These are phyloP conservation scores for Mustela erminea DNA, from an alignment of 2,797 vertebrate genomes.

Conservation along the genomic window DNA sequence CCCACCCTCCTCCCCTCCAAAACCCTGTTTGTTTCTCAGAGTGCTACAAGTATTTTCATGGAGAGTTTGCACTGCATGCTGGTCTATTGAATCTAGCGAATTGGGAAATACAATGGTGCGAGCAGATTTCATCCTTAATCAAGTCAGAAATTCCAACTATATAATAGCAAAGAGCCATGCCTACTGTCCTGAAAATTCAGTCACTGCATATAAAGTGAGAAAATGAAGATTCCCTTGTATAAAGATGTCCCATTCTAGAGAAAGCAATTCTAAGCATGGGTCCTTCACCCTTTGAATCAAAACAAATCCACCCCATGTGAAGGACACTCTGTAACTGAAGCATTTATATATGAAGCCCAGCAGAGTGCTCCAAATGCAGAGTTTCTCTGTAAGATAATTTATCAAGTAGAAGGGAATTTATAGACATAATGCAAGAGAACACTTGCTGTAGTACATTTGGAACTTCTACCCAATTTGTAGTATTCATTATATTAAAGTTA, in stretches of 20 bases:
- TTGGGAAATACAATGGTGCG: not conserved
- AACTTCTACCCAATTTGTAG: slow-evolving; percentile 49
- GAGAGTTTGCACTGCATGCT: not conserved
- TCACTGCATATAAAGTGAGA: not conserved
- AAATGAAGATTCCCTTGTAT: slow-evolving; percentile 10
- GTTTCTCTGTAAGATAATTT: slow-evolving; percentile 52
- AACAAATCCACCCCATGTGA: slow-evolving; percentile 10
- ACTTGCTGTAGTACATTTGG: slow-evolving; percentile 43
- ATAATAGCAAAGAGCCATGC: not conserved
- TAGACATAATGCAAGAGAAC: slow-evolving; percentile 27
- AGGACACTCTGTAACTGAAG: not conserved
- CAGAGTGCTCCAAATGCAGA: not conserved
- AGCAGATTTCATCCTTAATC: not conserved
- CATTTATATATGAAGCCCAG: not conserved
- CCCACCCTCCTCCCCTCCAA: too few species aligned
- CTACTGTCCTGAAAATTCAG: slow-evolving; percentile 22
- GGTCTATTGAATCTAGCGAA: not conserved
- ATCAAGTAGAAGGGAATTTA: slow-evolving; percentile 60
- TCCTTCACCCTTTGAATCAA: slow-evolving; percentile 20
- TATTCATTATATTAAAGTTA: slow-evolving; percentile 64
- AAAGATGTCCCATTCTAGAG: not conserved
- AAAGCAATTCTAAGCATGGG: not conserved
- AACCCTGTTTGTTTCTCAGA: too few species aligned
- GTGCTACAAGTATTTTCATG: not conserved
- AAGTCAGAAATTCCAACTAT: not conserved